A percentile compares a stretch with the other conserved stretches of the same genome.
phyloP scores from a whole-genome alignment of 92 coral and sea anemone species.

The Micromussa lordhowensis region DNA sequence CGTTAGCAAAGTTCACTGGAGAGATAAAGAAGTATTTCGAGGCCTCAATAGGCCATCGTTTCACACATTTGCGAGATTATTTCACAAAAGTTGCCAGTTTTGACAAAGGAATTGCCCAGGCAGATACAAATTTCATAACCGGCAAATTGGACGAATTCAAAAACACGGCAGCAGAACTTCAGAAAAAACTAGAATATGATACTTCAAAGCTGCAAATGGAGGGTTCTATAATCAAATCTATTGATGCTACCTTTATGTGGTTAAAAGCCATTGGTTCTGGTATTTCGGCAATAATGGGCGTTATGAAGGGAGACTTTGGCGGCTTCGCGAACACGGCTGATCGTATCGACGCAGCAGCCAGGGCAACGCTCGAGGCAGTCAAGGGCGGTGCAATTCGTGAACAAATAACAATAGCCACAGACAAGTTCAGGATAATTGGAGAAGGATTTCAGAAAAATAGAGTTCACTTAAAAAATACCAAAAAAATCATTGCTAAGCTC shows the following conservation, averaged over 20 bases:
- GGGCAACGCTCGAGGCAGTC: conserved; percentile 50
- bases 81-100: conserved; percentile 18
- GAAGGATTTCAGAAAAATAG: conserved; percentile 35
- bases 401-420: too few species aligned
- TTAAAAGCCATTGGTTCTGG: conserved; percentile 42
- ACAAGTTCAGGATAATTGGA: not conserved
- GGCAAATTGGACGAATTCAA: too few species aligned
- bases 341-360: conserved; percentile 48
- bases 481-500: conserved; percentile 47
- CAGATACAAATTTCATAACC: conserved; percentile 7
- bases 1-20: conserved; percentile 42
- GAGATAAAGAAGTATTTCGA: conserved; percentile 55
- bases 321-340: conserved; percentile 56
- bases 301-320: conserved; percentile 48
- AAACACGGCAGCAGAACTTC: not conserved
- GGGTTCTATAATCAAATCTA: too few species aligned
- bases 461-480: conserved; percentile 48
- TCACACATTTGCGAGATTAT: too few species aligned
- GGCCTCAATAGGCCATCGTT: not conserved
- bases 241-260: too few species aligned
- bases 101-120: conserved; percentile 59
- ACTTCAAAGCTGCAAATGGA: conserved; percentile 45
- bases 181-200: conserved; percentile 44
- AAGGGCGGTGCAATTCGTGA: too few species aligned
- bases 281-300: conserved; percentile 39